phyloP scores from a whole-genome alignment of 2,888 invertebrate genomes.

The Argyresthia albistria region DNA sequence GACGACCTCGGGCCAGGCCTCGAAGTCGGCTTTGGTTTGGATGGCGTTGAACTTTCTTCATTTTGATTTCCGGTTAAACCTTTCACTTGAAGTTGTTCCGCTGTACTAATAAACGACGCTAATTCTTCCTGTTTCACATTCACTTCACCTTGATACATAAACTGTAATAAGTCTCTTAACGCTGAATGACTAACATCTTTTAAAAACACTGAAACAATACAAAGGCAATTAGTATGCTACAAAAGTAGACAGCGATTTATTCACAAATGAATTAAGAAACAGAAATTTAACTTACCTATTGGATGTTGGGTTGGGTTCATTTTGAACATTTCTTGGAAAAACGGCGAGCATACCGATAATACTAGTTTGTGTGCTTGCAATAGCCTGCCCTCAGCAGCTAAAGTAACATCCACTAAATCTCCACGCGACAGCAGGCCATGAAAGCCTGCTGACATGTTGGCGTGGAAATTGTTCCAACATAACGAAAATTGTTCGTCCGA shows the following conservation, averaged over 20 bases:
- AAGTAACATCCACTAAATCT: constrained; percentile 78
- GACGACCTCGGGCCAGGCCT: constrained; percentile 77
- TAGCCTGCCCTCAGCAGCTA: constrained; percentile 80
- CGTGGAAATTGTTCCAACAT: constrained; percentile 84
- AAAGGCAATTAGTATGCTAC: constrained; percentile 13
- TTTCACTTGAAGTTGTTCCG: constrained; percentile 80
- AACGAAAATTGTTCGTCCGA: constrained; percentile 82
- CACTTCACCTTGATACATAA: constrained; percentile 82
- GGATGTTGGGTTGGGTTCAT: constrained; percentile 79
- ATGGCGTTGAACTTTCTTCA: constrained; percentile 71
- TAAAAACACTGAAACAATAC: constrained; percentile 73
- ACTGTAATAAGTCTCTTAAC: constrained; percentile 78
- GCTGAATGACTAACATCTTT: constrained; percentile 81
- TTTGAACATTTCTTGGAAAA: constrained; percentile 82
- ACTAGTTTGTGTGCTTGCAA: constrained; percentile 81
- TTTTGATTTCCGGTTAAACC: constrained; percentile 78
- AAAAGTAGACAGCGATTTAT: constrained; percentile 4
- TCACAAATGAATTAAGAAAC: background rate
- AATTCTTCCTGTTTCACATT: constrained; percentile 81
- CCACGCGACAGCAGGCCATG: constrained; percentile 80
- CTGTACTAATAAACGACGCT: constrained; percentile 80
- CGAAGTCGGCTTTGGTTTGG: constrained; percentile 71
- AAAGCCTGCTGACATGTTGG: constrained; percentile 80
- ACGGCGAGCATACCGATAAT: constrained; percentile 81
- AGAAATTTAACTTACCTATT: constrained; percentile 62